These are phyloP conservation scores for Florisuga fusca DNA, from an alignment of 2,797 vertebrate species.

Conservation along the genomic window DNA sequence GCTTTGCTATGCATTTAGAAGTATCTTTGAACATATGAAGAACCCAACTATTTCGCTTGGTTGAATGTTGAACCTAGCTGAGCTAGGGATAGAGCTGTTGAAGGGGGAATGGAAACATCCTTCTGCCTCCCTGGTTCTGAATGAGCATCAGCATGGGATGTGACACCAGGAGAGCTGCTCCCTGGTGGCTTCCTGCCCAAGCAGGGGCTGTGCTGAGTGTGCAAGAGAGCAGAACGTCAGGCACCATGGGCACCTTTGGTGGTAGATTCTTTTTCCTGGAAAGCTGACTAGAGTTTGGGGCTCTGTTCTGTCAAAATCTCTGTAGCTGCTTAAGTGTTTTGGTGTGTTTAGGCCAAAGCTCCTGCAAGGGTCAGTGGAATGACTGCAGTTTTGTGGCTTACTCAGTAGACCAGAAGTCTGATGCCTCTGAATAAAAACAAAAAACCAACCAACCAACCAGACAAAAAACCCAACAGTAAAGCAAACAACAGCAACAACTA, in stretches of 20 bases:
- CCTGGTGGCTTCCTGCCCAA: rapidly evolving
- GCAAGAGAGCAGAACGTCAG: not conserved
- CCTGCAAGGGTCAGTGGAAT: not conserved
- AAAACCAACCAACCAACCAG: not conserved
- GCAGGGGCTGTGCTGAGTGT: not conserved
- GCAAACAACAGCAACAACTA: not conserved
- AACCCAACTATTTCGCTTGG: not conserved
- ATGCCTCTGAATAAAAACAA: not conserved
- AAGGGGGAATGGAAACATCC: not conserved
- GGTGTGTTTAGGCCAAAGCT: not conserved
- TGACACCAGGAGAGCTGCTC: not conserved
- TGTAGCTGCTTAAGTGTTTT: not conserved
- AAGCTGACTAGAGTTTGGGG: not conserved
- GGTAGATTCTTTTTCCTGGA: not conserved
- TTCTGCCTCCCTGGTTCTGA: not conserved
- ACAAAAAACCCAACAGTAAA: not conserved
- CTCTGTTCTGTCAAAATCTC: not conserved
- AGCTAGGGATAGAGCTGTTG: not conserved
- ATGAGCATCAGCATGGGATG: not conserved
- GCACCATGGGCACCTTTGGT: not conserved
- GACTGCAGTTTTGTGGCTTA: not conserved
- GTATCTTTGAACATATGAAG: not conserved
- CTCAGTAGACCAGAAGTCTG: not conserved
- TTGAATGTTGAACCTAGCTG: not conserved
- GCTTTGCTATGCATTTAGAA: not conserved